These are phyloP conservation scores for Merodon equestris DNA, from an alignment of 2,888 invertebrate species.

Conservation along the genomic window DNA sequence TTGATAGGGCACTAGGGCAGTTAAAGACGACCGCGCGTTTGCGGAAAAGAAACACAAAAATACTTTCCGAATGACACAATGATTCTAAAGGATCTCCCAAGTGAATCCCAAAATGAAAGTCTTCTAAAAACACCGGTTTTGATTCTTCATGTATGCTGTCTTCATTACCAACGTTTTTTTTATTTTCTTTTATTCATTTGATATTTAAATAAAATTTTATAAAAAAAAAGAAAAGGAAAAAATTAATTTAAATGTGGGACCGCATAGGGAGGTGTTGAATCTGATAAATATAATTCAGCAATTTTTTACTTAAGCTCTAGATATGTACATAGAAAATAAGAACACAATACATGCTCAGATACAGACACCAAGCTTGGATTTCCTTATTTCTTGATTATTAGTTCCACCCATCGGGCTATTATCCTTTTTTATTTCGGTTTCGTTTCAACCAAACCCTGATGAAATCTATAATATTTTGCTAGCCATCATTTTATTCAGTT, in stretches of 20 bases:
- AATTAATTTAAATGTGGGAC: neutral
- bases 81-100: too few species aligned
- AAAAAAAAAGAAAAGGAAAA: too few species aligned
- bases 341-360: constrained; percentile 21
- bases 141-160: too few species aligned
- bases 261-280: constrained; percentile 37
- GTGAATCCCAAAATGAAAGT: too few species aligned
- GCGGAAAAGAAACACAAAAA: too few species aligned
- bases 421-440: constrained; percentile 27
- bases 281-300: neutral
- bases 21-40: too few species aligned
- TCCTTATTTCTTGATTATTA: constrained; percentile 35
- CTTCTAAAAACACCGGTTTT: too few species aligned
- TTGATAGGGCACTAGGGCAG: too few species aligned
- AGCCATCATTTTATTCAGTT: constrained; percentile 56
- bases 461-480: constrained; percentile 23
- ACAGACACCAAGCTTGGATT: constrained; percentile 40
- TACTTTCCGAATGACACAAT: too few species aligned
- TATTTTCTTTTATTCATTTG: too few species aligned
- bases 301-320: neutral
- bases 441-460: constrained; percentile 26
- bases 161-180: too few species aligned
- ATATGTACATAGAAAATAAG: neutral
- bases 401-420: constrained; percentile 27
- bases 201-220: too few species aligned